Evolutionary conservation across 2,888 invertebrate species (phyloP), one percentile per base, ranked within the genome.

Genomic region (Rhagium mordax): DNA sequence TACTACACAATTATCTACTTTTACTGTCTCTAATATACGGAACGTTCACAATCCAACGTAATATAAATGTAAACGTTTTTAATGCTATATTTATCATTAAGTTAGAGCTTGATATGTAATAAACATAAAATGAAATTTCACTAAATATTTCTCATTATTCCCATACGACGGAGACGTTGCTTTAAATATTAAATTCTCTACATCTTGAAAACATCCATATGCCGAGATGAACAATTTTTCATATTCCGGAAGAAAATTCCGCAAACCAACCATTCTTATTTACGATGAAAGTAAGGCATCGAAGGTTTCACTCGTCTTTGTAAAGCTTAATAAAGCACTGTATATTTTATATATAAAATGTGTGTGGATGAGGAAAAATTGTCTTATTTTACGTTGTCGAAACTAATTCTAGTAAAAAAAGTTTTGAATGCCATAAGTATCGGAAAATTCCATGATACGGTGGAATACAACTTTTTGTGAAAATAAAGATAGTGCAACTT

Each of bases 221-320:
- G 7, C 29, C 2, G 33, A 29, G 15, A 15, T 53, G 55, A 57
- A 57, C 55, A 49, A 64, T 49, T 48, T 64, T 64, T 51, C 64
- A 51, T 51, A 47, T 24, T 21, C 49, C 64, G 51, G 10, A 16
- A 27, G 48, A n/a, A 49, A 59, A 59, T 59, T 59, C 29, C 29
- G 8, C 13, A 3, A 27, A 5, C 27, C 13, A 3, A 27, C 15
- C 27, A 15, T 24, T 24, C 3, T 27, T 57, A 51, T 20, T 29
- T 51, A 24, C 8, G 33, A 62, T 62, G 20, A 48, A 62, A 21
- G 1, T 20, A n/a, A 53, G n/a, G 41, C n/a, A 13, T 41, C n/a
- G 41, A n/a, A 41, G 41, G 13, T 41, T 41, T n/a, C 41, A 10
- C 41, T 41, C 24, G 6, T 3, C 41, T 41, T 41, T 41, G 41